A percentile compares a stretch with the other conserved stretches of the same genome.
These are phyloP conservation scores for Lucilia cuprina DNA, from an alignment of 1,140 invertebrate genomes.

Conservation along the genomic window DNA sequence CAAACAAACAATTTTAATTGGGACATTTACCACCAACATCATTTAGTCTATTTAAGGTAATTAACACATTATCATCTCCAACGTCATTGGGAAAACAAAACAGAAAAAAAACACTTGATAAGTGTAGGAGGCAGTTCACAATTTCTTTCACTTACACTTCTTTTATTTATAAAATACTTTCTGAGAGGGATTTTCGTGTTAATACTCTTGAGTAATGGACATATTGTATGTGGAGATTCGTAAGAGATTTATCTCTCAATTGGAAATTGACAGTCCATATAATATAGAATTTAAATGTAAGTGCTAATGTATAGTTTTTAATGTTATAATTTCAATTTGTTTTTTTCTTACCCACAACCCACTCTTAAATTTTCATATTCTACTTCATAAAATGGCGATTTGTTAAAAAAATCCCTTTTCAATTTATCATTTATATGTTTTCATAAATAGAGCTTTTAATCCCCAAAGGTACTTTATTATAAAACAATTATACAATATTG, in stretches of 20 bases:
- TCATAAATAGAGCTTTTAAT: no score
- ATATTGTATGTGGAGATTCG: slow-evolving; percentile 36
- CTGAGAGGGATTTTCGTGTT: not conserved
- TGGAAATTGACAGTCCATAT: slow-evolving; percentile 36
- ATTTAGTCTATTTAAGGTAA: not conserved
- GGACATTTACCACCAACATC: not conserved
- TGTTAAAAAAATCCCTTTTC: no score
- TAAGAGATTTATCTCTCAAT: slow-evolving; percentile 33
- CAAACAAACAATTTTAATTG: not conserved
- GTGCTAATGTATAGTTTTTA: not conserved
- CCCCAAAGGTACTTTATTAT: no score
- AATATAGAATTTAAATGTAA: slow-evolving; percentile 38
- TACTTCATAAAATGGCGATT: no score
- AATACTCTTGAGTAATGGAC: slow-evolving; percentile 27
- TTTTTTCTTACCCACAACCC: not conserved
- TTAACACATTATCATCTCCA: not conserved
- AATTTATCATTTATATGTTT: no score
- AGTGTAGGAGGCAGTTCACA: not conserved
- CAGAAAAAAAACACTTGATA: no score
- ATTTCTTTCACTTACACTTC: not conserved
- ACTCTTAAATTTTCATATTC: no score
- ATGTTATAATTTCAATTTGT: no score
- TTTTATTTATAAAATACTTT: not conserved
- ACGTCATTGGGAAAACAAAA: no score
- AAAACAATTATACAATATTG: no score